These are phyloP conservation scores for Cricetomys ansorgei DNA, from an alignment of 2,113 vertebrate species.

Conservation along the genomic window DNA sequence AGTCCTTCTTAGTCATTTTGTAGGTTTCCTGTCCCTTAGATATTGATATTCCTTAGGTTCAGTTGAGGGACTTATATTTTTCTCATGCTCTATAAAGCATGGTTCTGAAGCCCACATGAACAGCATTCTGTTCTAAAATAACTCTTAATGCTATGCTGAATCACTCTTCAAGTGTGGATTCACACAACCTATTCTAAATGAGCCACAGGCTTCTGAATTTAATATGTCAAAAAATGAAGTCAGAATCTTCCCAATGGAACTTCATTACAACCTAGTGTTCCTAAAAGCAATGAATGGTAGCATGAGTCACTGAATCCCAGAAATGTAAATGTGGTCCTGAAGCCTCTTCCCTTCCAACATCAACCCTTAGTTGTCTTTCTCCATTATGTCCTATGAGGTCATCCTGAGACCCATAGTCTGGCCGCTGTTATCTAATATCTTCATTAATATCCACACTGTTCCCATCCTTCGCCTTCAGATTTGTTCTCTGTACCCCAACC, in stretches of 20 bases:
- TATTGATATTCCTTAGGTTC: neutral
- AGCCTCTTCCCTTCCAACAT: neutral
- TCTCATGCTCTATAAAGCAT: neutral
- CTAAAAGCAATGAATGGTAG: neutral
- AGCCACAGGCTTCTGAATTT: neutral
- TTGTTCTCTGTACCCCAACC: neutral
- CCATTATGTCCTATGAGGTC: neutral
- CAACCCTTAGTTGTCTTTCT: neutral
- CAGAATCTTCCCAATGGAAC: neutral
- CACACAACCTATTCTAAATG: neutral
- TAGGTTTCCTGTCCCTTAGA: neutral
- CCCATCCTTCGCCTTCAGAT: neutral
- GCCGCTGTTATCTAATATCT: neutral
- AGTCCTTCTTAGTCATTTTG: neutral
- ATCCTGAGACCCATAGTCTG: neutral
- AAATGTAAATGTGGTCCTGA: neutral
- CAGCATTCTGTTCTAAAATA: neutral
- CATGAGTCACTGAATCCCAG: neutral
- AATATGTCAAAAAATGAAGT: constrained; percentile 14
- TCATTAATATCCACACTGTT: neutral
- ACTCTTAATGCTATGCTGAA: neutral
- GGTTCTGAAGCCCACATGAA: neutral
- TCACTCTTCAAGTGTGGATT: neutral
- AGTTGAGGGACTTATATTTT: neutral
- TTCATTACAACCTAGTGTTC: neutral